Conservation (phyloP, 2,797 vertebrate genomes). For the Xyrichtys novacula region DNA sequence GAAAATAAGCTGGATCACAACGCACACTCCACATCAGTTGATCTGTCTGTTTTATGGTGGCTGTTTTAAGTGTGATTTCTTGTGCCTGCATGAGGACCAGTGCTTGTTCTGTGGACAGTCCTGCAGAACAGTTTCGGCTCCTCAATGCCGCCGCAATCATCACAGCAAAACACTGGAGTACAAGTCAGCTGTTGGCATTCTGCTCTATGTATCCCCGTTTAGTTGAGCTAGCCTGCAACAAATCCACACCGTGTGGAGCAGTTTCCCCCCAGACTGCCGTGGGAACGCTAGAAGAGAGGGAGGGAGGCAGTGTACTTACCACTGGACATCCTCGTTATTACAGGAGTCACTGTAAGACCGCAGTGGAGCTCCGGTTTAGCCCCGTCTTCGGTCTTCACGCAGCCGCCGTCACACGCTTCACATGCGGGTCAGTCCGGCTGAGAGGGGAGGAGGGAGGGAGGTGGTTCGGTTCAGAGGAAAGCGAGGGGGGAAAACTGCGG, state of each 20-base stretch:
- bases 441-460: background rate
- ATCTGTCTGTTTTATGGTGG: background rate
- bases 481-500: slow-evolving; percentile 36
- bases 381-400: slow-evolving; percentile 40
- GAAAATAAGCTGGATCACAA: slow-evolving; percentile 4
- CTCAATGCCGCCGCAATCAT: slow-evolving; percentile 50
- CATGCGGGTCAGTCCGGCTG: slow-evolving; percentile 42
- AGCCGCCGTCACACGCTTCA: slow-evolving; percentile 46
- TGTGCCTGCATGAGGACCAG: slow-evolving; percentile 2
- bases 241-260: slow-evolving; percentile 35
- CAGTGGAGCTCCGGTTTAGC: slow-evolving; percentile 54
- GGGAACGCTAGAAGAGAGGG: slow-evolving; percentile 23
- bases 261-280: slow-evolving; percentile 22
- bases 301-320: slow-evolving; percentile 62
- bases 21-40: background rate
- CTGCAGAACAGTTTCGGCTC: slow-evolving; percentile 53
- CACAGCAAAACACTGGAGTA: slow-evolving; percentile 58
- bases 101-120: slow-evolving; percentile 28
- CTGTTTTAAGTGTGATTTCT: slow-evolving; percentile 25
- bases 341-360: slow-evolving; percentile 58
- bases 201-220: slow-evolving; percentile 40
- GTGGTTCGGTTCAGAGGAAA: slow-evolving; percentile 9
- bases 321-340: slow-evolving; percentile 55
- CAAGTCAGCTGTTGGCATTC: slow-evolving; percentile 69
- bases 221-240: slow-evolving; percentile 31